A percentile compares a stretch with the other conserved stretches of the same genome.
Evolutionary conservation across 2,113 vertebrate species (phyloP).

Genomic region (Romanogobio albipinnatus): DNA sequence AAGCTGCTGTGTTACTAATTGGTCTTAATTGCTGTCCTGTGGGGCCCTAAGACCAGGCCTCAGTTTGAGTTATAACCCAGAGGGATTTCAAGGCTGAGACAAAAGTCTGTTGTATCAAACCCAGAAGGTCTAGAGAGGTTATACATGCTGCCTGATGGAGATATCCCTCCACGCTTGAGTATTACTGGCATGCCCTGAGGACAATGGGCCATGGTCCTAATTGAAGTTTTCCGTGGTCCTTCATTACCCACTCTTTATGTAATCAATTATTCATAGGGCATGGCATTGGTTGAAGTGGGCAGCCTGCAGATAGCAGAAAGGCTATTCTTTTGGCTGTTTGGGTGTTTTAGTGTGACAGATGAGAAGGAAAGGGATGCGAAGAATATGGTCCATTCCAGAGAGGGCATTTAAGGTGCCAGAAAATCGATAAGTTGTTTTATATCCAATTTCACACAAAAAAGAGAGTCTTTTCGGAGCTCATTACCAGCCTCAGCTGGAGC

Average conservation of each 20-base stretch:
- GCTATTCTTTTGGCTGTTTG: constrained; percentile 31
- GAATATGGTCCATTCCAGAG: neutral
- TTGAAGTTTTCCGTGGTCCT: constrained; percentile 23
- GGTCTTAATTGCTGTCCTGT: constrained; percentile 34
- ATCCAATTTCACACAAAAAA: constrained; percentile 44
- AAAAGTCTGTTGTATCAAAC: constrained; percentile 27
- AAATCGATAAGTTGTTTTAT: constrained; percentile 57
- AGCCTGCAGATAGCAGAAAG: constrained; percentile 1
- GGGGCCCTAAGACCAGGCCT: constrained; percentile 26
- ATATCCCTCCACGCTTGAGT: constrained; percentile 15
- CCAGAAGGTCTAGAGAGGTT: constrained; percentile 7
- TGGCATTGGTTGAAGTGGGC: constrained; percentile 18
- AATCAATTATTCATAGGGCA: constrained; percentile 53
- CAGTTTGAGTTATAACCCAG: constrained; percentile 36
- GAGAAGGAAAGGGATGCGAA: constrained; percentile 27
- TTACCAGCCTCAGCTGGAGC: constrained; percentile 46
- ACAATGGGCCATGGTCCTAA: constrained; percentile 31
- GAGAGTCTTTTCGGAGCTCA: constrained; percentile 30
- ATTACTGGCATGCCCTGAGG: constrained; percentile 16
- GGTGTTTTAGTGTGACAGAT: constrained; percentile 26
- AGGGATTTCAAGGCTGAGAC: neutral
- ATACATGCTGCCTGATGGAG: neutral
- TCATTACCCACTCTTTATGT: constrained; percentile 42
- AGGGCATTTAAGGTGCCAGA: constrained; percentile 33
- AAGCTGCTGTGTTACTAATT: constrained; percentile 43